phyloP scores from a whole-genome alignment of 2,888 invertebrate genomes.

The Molorchus minor region DNA sequence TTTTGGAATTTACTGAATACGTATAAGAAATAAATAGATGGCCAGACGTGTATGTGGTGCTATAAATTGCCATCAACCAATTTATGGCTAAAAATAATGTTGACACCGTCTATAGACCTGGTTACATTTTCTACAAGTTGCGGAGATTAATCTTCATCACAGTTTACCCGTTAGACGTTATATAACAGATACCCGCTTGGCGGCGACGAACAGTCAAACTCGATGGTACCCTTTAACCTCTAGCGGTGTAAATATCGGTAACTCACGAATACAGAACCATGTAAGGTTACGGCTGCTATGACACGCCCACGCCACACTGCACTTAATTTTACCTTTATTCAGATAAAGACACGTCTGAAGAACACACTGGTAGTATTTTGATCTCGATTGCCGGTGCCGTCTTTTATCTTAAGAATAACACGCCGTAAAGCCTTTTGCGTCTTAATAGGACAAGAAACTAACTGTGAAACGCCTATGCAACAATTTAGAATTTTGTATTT shows the following conservation, averaged over 20 bases:
- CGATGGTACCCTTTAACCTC: slow-evolving; percentile 38
- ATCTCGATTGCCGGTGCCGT: slow-evolving; percentile 2
- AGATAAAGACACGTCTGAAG: slow-evolving; percentile 12
- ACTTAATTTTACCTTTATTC: slow-evolving; percentile 18
- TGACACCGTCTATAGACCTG: too few species aligned
- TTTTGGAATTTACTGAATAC: too few species aligned
- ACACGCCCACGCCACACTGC: slow-evolving; percentile 34
- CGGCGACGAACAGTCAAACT: slow-evolving; percentile 21
- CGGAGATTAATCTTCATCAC: neutral
- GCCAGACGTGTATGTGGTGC: too few species aligned
- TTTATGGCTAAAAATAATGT: too few species aligned
- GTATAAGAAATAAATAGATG: too few species aligned
- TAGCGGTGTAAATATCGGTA: slow-evolving; percentile 37
- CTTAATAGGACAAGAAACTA: too few species aligned
- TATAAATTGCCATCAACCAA: too few species aligned
- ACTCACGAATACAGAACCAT: slow-evolving; percentile 36
- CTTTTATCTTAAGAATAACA: neutral
- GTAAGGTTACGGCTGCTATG: slow-evolving; percentile 31
- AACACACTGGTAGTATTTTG: slow-evolving; percentile 4
- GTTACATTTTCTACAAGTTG: too few species aligned
- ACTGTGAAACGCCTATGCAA: too few species aligned
- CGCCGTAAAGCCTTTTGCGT: neutral
- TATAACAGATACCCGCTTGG: too few species aligned
- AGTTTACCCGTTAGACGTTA: slow-evolving; percentile 11
- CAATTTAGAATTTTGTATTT: too few species aligned